Evolutionary conservation across 2,113 vertebrate genomes (phyloP), one percentile per base, ranked within the genome.

Genomic region (Anhinga anhinga): DNA sequence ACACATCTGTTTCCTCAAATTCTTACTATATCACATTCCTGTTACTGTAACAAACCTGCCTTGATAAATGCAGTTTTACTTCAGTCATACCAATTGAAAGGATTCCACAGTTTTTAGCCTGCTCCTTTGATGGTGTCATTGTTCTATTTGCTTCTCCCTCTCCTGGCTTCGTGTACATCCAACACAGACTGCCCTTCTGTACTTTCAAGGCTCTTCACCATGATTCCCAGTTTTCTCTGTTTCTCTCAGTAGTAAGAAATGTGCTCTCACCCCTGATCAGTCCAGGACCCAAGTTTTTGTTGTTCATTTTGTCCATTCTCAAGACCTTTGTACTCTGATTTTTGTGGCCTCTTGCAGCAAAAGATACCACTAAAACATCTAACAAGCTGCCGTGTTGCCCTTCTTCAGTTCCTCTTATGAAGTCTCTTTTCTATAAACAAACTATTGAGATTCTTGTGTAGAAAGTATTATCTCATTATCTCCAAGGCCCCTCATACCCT

Each of bases 391-490:
- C n/a, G 86, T 2, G 1, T 83, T 70, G 44, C 63, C 15, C 29
- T 66, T 30, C 29, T 47, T 86, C n/a, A 20, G 32, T 47, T 73
- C 23, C 20, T 80, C 22, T 9, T 49, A 7, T 13, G 10, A 67
- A 84, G 4, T 56, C 40, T 36, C 7, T 61, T 76, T 44, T 52
- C 32, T 70, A 1, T 69, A 45, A 82, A 83, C 11, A 76, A 80
- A 22, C 34, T 15, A 4, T 20, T n/a, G 32, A 56, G 30, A 27
- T 7, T 44, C 12, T 61, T 32, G 25, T 21, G 17, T n/a, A 52
- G 52, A 56, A 63, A 76, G 4, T 52, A 9, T 47, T 63, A 34
- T 27, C 49, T 69, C 0, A 0, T 58, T 44, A 29, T 55, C 85
- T 69, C 62, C 53, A 69, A 65, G 25, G 20, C 15, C 8, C 25